Conservation (phyloP, 2,888 invertebrate genomes). For the Melanchra persicariae region DNA sequence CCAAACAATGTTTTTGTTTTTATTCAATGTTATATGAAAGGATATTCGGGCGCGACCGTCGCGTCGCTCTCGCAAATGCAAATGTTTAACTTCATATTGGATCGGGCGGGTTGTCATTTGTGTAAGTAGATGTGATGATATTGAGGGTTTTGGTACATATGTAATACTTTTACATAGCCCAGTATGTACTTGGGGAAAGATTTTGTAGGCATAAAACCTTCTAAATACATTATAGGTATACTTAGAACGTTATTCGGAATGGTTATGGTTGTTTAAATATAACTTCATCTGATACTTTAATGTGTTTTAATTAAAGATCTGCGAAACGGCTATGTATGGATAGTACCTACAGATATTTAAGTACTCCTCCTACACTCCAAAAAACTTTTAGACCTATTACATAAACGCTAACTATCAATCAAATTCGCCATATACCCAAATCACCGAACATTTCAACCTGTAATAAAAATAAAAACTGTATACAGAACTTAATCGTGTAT, state of each 20-base stretch:
- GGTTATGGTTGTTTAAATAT: not conserved
- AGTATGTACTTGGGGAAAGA: conserved; percentile 31
- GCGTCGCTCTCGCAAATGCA: conserved; percentile 79
- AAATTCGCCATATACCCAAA: conserved; percentile 46
- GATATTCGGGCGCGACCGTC: conserved; percentile 72
- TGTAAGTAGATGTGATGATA: conserved; percentile 68
- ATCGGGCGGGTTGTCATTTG: conserved; percentile 77
- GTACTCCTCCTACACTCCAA: conserved; percentile 8
- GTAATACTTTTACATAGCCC: conserved; percentile 36
- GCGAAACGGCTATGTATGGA: not conserved
- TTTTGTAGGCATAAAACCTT: conserved; percentile 10
- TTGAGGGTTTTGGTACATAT: conserved; percentile 62
- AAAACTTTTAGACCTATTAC: conserved; percentile 27
- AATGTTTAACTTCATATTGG: conserved; percentile 87
- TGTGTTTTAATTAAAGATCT: not conserved
- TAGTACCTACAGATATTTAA: not conserved
- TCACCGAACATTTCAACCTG: conserved; percentile 30
- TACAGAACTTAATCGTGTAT: conserved; percentile 43
- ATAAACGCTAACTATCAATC: conserved; percentile 32
- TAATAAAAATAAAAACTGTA: conserved; percentile 49
- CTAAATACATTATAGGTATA: not conserved
- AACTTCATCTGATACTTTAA: not conserved
- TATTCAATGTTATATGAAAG: conserved; percentile 83
- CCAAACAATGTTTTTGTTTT: conserved; percentile 88
- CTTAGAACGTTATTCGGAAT: not conserved